Base-by-base conservation (phyloP, 2,797 vertebrate species). In the Myioborus miniatus region DNA sequence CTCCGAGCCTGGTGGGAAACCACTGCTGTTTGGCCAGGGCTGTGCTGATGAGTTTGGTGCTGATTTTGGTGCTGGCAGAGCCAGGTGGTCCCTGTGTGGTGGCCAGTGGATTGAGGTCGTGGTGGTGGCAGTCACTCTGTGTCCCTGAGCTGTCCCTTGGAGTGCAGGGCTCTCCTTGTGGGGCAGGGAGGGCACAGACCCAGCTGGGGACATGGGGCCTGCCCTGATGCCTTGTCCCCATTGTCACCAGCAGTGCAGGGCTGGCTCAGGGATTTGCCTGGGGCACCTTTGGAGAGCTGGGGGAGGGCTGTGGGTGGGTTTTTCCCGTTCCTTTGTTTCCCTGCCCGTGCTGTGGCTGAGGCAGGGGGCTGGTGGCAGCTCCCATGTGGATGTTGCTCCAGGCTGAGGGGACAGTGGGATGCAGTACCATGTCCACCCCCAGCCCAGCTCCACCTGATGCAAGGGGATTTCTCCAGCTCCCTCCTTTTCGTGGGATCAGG, bases 51-150 rank as follows among this genome's bases (percentile, higher is more conserved):
- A 58, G 5, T 29, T 72, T 49, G 75, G 55, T 34, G 78, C 59
- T 0, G 3, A 18, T n/a, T 37, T 70, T 52, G 78, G 83, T 47
- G 53, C 82, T 5, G 70, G 44, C 56, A 59, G 39, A 67, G 32
- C 83, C 0, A 0, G 36, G 43, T 3, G 8, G 8, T 64, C 58
- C n/a, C 63, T 3, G 0, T 5, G 12, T 19, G n/a, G 70, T 27
- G 55, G 39, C 44, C 0, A 2, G 1, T 6, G 56, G 62, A 14
- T 34, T 14, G 23, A 68, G 58, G 58, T 3, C 3, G 8, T 22
- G 56, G 32, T 68, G 81, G 10, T 53, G 77, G 36, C 0, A 3
- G 49, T 26, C 77, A 27, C 65, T 20, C 41, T 4, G 12, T 43
- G 59, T 81, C 65, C 56, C 87, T 15, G 23, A 37, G 36, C 50